phyloP scores from a whole-genome alignment of 2,113 vertebrate genomes.

The Hyperoodon ampullatus region DNA sequence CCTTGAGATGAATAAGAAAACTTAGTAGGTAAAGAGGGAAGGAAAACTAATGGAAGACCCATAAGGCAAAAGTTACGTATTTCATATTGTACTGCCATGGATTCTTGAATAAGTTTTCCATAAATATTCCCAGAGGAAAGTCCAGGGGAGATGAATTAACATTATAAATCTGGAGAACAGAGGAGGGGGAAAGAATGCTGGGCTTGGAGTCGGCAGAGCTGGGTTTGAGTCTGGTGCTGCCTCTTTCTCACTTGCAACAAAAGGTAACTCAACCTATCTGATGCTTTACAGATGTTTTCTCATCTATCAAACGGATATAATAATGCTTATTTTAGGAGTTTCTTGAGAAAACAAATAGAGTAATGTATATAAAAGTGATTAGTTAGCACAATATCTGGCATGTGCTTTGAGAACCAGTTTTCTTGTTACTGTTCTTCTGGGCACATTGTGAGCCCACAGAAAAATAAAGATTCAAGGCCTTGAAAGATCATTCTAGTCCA shows the following conservation, averaged over 20 bases:
- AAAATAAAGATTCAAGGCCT: neutral
- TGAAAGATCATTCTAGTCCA: neutral
- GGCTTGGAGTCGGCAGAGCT: neutral
- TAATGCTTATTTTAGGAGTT: neutral
- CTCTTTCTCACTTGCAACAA: neutral
- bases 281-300: neutral
- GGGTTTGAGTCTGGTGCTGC: neutral
- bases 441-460: neutral
- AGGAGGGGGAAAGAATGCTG: neutral
- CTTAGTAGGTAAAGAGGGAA: neutral
- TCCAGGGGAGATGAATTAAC: neutral
- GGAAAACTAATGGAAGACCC: neutral
- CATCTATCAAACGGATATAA: neutral
- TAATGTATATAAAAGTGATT: neutral
- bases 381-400: neutral
- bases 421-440: neutral
- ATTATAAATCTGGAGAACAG: neutral
- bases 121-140: neutral
- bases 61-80: neutral
- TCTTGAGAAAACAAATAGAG: conserved; percentile 11
- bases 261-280: neutral
- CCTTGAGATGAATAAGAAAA: neutral
- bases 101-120: conserved; percentile 11
- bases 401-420: neutral
- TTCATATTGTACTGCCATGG: neutral